A percentile compares a stretch with the other conserved stretches of the same genome.
These are phyloP conservation scores for Himantopus leucocephalus DNA, from an alignment of 2,113 vertebrate genomes.

Conservation along the genomic window DNA sequence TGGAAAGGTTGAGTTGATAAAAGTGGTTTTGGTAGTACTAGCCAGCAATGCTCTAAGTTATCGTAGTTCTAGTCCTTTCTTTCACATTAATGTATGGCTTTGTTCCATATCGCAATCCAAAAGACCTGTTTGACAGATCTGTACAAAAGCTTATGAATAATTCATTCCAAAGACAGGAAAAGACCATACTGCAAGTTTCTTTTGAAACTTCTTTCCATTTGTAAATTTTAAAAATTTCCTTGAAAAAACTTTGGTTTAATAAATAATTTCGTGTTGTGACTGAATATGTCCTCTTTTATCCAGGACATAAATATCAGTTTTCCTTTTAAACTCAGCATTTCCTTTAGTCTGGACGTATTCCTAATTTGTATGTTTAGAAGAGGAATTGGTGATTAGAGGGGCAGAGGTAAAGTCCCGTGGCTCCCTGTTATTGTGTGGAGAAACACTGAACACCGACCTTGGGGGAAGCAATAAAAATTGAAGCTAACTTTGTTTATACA, in stretches of 20 bases:
- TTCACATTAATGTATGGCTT: not conserved
- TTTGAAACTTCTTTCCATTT: not conserved
- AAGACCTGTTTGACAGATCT: not conserved
- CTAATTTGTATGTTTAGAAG: not conserved
- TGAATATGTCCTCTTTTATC: not conserved
- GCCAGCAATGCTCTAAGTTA: not conserved
- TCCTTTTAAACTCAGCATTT: not conserved
- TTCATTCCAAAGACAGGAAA: not conserved
- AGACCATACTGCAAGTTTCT: not conserved
- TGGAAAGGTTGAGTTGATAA: not conserved
- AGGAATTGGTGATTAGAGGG: not conserved
- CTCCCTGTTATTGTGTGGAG: not conserved
- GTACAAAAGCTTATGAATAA: not conserved
- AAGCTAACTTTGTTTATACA: not conserved
- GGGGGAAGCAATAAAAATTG: not conserved
- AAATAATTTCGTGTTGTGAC: not conserved
- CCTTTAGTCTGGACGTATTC: not conserved
- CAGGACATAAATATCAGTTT: not conserved
- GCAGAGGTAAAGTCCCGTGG: not conserved
- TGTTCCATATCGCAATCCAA: not conserved
- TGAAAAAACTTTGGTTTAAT: not conserved
- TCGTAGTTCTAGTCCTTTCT: not conserved
- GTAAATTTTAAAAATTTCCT: not conserved
- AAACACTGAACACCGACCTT: not conserved
- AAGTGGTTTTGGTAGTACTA: not conserved